Evolutionary conservation across 2,888 invertebrate genomes (phyloP).

Genomic region (Eubasilissa splendida): DNA sequence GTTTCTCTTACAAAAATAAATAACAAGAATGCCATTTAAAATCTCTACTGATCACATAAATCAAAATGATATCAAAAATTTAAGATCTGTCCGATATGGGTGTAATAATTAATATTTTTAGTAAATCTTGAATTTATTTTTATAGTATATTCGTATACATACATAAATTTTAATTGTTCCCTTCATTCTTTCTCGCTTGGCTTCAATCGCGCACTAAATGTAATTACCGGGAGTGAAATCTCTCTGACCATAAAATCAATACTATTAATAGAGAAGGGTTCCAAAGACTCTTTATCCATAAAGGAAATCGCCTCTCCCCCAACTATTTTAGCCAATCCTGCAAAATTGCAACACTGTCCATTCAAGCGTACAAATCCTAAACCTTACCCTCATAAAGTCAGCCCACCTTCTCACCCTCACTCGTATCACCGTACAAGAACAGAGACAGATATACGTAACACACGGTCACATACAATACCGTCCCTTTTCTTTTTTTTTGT

Average conservation of each 20-base stretch:
- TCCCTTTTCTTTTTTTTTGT: slow-evolving; percentile 26
- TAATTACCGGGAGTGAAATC: slow-evolving; percentile 29
- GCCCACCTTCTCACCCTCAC: slow-evolving; percentile 12
- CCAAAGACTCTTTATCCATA: slow-evolving; percentile 55
- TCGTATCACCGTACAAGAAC: slow-evolving; percentile 20
- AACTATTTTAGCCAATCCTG: slow-evolving; percentile 57
- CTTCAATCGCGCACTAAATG: background rate
- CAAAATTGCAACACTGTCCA: slow-evolving; percentile 58
- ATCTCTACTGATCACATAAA: too few relatives aligned
- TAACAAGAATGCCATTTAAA: too few relatives aligned
- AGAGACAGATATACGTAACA: slow-evolving; percentile 39
- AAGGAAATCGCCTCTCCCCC: slow-evolving; percentile 55
- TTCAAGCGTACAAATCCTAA: slow-evolving; percentile 51
- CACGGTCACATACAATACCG: slow-evolving; percentile 1
- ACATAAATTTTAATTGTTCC: too few relatives aligned
- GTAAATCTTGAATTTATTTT: too few relatives aligned
- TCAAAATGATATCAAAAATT: too few relatives aligned
- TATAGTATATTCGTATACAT: too few relatives aligned
- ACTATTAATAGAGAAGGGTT: slow-evolving; percentile 55
- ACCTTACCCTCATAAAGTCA: slow-evolving; percentile 23
- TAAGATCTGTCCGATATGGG: too few relatives aligned
- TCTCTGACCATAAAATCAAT: slow-evolving; percentile 54
- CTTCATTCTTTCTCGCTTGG: too few relatives aligned
- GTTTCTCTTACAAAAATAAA: too few relatives aligned
- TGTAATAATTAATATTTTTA: too few relatives aligned